Conservation (phyloP, 37 sponge, comb jelly and placozoan species). For the Theonella swinhoei region DNA sequence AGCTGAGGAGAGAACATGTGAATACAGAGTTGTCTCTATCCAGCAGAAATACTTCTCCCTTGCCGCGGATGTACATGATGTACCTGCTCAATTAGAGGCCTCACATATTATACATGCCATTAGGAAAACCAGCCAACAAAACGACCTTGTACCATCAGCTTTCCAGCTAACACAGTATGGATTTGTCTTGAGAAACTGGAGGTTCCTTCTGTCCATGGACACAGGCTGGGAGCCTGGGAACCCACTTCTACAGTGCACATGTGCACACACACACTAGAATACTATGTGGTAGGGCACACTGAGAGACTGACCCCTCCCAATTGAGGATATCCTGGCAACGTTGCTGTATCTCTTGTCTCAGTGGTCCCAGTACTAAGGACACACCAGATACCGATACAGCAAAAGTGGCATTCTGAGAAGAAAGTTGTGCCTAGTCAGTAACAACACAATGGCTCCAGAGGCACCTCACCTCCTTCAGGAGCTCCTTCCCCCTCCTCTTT, state of each 20-base stretch:
- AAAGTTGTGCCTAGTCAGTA: background rate
- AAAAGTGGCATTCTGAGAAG: slow-evolving; percentile 61
- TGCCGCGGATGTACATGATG: slow-evolving; percentile 76
- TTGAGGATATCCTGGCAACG: slow-evolving; percentile 67
- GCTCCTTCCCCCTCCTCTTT: slow-evolving; percentile 12
- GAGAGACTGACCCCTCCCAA: slow-evolving; percentile 67
- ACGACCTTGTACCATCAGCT: slow-evolving; percentile 94
- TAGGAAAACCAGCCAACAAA: background rate
- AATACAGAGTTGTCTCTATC: slow-evolving; percentile 92
- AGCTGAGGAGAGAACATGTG: slow-evolving; percentile 50
- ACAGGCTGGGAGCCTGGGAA: slow-evolving; percentile 98
- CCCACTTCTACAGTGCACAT: slow-evolving; percentile 42
- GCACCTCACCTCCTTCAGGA: slow-evolving; percentile 50
- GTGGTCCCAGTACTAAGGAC: slow-evolving; percentile 28
- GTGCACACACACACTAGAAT: background rate
- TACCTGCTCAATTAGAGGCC: slow-evolving; percentile 58
- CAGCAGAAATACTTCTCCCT: slow-evolving; percentile 71
- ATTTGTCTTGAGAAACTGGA: slow-evolving; percentile 52
- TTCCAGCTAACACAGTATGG: slow-evolving; percentile 98
- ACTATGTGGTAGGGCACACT: background rate
- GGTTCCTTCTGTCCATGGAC: slow-evolving; percentile 88
- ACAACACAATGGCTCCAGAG: background rate
- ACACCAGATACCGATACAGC: slow-evolving; percentile 45
- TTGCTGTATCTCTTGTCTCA: slow-evolving; percentile 64
- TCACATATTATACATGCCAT: background rate